These are phyloP conservation scores for Botia almorhae DNA, from an alignment of 2,797 vertebrate species.

Conservation along the genomic window DNA sequence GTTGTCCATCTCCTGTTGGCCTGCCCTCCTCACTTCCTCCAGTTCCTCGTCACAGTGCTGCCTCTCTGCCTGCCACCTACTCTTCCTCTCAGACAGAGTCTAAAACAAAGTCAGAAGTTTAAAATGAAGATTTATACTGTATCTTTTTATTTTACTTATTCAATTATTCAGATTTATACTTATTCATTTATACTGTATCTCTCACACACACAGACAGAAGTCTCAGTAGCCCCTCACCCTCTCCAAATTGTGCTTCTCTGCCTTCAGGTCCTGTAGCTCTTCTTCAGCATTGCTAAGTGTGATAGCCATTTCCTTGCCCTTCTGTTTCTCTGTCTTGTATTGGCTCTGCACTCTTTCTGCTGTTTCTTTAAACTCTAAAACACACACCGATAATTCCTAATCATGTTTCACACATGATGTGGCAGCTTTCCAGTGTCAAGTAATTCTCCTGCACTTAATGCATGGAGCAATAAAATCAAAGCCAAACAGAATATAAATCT, in stretches of 20 bases:
- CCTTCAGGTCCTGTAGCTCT: conserved; percentile 84
- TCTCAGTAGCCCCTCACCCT: conserved; percentile 72
- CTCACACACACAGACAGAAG: background rate
- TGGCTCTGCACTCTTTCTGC: conserved; percentile 78
- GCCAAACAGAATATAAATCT: background rate
- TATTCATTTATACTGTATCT: background rate
- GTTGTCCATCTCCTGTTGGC: conserved; percentile 85
- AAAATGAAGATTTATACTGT: too few species aligned
- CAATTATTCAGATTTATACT: too few species aligned
- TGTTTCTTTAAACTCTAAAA: conserved; percentile 84
- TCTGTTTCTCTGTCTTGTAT: conserved; percentile 87
- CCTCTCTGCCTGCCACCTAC: conserved; percentile 86
- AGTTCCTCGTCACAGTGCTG: conserved; percentile 87
- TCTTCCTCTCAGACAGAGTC: conserved; percentile 90
- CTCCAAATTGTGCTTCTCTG: conserved; percentile 87
- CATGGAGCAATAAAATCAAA: background rate
- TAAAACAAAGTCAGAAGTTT: conserved; percentile 71
- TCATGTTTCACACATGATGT: background rate
- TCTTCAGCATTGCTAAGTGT: conserved; percentile 84
- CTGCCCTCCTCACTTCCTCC: conserved; percentile 83
- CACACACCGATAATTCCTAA: background rate
- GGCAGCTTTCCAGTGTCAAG: background rate
- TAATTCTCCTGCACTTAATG: background rate
- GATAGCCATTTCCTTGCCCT: conserved; percentile 84
- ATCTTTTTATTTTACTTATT: too few species aligned